Conservation (phyloP, 2,113 vertebrate species). For the Tachysurus vachellii region DNA sequence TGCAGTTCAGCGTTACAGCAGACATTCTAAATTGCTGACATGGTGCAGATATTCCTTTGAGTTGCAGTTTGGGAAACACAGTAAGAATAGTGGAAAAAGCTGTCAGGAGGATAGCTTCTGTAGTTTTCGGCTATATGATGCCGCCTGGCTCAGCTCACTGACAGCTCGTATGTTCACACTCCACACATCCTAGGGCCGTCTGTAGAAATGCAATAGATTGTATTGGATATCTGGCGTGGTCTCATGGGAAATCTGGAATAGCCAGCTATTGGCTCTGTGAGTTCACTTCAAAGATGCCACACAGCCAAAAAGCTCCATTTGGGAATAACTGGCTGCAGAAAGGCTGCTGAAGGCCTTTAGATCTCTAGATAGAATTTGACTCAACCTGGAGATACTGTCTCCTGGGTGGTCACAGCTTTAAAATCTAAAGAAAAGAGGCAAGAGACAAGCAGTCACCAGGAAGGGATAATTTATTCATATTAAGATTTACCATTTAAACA, state of each 20-base stretch:
- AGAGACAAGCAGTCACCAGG: not conserved
- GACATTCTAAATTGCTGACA: not conserved
- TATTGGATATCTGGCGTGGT: constrained; percentile 30
- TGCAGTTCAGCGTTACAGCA: not conserved
- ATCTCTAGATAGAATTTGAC: constrained; percentile 15
- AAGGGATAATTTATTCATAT: constrained; percentile 14
- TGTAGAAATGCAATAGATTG: constrained; percentile 25
- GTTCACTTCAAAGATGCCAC: not conserved
- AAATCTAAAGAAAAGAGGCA: not conserved
- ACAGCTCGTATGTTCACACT: constrained; percentile 21
- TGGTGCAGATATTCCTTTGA: not conserved
- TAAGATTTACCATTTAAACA: not conserved
- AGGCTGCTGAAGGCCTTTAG: not conserved
- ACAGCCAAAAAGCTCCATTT: constrained; percentile 9
- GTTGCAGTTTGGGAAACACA: not conserved
- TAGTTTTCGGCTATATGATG: constrained; percentile 18
- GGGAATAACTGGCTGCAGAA: constrained; percentile 6
- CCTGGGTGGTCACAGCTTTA: not conserved
- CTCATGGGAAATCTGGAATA: constrained; percentile 24
- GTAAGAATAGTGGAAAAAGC: not conserved
- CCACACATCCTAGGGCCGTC: constrained; percentile 27
- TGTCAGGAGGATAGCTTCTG: constrained; percentile 18
- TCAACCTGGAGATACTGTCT: no score
- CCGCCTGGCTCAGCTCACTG: constrained; percentile 2
- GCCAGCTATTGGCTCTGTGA: constrained; percentile 10